Evolutionary conservation across 2,888 invertebrate genomes (phyloP).

Genomic region (Dione vanillae): DNA sequence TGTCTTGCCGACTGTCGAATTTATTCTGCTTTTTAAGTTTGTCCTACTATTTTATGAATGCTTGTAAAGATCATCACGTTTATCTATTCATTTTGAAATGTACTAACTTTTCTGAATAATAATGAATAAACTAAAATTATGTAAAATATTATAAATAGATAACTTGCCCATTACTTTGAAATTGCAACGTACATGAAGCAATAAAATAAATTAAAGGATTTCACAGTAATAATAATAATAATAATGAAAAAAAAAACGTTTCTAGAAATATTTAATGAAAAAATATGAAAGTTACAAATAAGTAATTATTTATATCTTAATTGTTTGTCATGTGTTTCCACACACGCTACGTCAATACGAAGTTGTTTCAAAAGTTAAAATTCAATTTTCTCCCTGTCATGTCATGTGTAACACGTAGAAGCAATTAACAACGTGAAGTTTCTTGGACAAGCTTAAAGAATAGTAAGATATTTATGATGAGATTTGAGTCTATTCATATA

Average conservation of each 20-base stretch:
- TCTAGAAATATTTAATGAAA: neutral
- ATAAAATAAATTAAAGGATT: neutral
- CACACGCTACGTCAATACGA: slow-evolving; percentile 42
- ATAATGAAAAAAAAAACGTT: neutral
- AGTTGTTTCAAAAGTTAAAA: slow-evolving; percentile 45
- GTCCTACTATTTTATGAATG: slow-evolving; percentile 46
- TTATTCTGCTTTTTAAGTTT: slow-evolving; percentile 57
- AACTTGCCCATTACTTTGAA: neutral
- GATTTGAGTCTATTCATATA: slow-evolving; percentile 2
- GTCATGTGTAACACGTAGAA: slow-evolving; percentile 38
- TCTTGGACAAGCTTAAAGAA: slow-evolving; percentile 34
- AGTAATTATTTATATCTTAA: slow-evolving; percentile 35
- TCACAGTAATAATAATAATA: no score
- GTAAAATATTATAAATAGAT: neutral
- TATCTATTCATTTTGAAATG: neutral
- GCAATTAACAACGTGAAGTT: slow-evolving; percentile 42
- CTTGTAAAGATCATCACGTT: slow-evolving; percentile 8
- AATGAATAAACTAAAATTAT: neutral
- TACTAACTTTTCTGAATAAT: no score
- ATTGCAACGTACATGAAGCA: neutral
- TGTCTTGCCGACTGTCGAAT: slow-evolving; percentile 66
- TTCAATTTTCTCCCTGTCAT: slow-evolving; percentile 44
- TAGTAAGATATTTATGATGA: slow-evolving; percentile 5
- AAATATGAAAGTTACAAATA: slow-evolving; percentile 38
- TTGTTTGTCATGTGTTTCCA: slow-evolving; percentile 38